Evolutionary conservation across 1,140 invertebrate genomes (phyloP), one percentile per base, ranked within the genome.

Genomic region (Himalopsyche phryganea): DNA sequence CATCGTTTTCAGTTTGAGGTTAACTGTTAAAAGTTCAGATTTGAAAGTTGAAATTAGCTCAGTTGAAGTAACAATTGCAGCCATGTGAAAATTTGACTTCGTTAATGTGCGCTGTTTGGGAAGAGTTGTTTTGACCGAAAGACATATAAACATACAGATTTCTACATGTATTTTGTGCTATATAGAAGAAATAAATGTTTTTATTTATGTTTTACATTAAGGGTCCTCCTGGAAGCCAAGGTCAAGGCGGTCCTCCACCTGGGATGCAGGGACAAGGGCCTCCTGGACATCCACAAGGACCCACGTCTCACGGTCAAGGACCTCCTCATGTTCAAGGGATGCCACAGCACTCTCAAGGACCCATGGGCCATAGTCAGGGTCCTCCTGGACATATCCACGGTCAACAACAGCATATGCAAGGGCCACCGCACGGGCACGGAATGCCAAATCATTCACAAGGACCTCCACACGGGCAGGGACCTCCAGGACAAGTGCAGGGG

Each of bases 211-310:
- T 45, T 50, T 18, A 13, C 36, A 1, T 51, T 36, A 38, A 77
- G 71, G 68, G 65, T 13, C 68, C 72, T 0, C 68, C 72, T 15
- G 71, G 23, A 17, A 71, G 71, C 5, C 56, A 63, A n/a, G 53
- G 52, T 15, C 73, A 72, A 14, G 60, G 65, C 9, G 63, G 59
- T 15, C 65, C 61, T 4, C 59, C 55, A 20, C 58, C 44, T 45
- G 49, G 59, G 57, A 63, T 63, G 58, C 63, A 65, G 66, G 60
- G 65, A 54, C n/a, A 71, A 68, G 13, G 70, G 67, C 70, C 53
- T 59, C 76, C 69, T 66, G 70, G 42, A 61, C 53, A 57, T 19
- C 32, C 33, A 7, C 62, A 65, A 44, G 64, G 50, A 35, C 53
- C 46, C 14, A 20, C 50, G 18, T 42, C 42, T 9, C 52, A 55